Evolutionary conservation across 2,797 vertebrate species (phyloP).

Genomic region (Steatocranus sp.): DNA sequence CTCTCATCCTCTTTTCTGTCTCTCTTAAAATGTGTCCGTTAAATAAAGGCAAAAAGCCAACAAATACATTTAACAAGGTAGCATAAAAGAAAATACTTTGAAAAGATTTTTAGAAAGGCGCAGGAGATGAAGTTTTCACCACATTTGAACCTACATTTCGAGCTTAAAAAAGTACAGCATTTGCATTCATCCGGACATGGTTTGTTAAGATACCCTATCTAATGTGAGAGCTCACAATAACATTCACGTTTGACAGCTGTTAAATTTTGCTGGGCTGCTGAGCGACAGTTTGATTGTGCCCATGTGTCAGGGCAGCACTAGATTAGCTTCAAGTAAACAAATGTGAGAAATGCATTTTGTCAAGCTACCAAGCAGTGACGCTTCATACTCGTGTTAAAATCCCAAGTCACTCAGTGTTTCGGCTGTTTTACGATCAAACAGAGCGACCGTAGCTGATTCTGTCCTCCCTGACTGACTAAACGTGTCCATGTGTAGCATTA

Average conservation of each 20-base stretch:
- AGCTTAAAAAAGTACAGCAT: not conserved
- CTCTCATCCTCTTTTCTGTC: not conserved
- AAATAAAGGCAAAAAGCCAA: not conserved
- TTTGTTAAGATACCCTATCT: conserved; percentile 18
- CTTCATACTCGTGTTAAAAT: not conserved
- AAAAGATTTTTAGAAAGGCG: not conserved
- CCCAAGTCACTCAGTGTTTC: conserved; percentile 17
- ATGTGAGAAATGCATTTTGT: conserved; percentile 10
- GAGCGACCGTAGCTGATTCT: not conserved
- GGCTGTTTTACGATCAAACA: conserved; percentile 3
- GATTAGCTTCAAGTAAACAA: conserved; percentile 5
- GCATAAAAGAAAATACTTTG: not conserved
- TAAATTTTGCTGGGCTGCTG: conserved; percentile 14
- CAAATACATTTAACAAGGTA: not conserved
- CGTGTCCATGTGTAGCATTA: conserved; percentile 17
- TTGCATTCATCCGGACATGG: conserved; percentile 31
- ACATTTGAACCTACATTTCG: not conserved
- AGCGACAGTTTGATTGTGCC: conserved; percentile 20
- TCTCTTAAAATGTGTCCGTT: not conserved
- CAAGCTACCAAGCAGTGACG: not conserved
- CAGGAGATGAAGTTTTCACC: conserved; percentile 4
- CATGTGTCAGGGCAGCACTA: conserved; percentile 4
- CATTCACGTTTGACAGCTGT: conserved; percentile 29
- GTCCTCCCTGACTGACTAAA: not conserved
- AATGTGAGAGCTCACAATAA: conserved; percentile 24